A percentile compares a stretch with the other conserved stretches of the same genome.
Conservation (phyloP, 2,888 invertebrate species). For the Trissolcus japonicus region DNA sequence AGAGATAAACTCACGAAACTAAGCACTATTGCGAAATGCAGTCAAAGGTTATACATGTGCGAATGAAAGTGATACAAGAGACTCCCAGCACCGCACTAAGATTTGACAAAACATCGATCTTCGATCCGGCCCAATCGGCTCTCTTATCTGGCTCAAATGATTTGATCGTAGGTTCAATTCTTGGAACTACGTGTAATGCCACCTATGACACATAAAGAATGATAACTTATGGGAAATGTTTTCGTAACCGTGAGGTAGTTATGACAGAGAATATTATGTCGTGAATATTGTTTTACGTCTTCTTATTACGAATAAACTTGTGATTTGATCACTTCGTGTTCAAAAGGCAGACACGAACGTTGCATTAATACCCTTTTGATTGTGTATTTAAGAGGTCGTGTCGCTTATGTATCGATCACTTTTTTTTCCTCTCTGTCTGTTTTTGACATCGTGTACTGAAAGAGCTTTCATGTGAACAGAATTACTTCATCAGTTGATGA, state of each 20-base stretch:
- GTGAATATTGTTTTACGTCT: conserved; percentile 34
- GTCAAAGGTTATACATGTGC: conserved; percentile 56
- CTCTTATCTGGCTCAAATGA: conserved; percentile 9
- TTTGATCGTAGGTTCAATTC: conserved; percentile 17
- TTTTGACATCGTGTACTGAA: no score
- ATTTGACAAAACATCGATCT: conserved; percentile 45
- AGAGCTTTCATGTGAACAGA: no score
- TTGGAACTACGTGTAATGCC: conserved; percentile 30
- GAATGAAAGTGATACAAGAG: conserved; percentile 36
- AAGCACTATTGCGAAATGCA: conserved; percentile 62
- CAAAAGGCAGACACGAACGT: conserved; percentile 28
- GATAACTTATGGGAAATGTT: conserved; percentile 41
- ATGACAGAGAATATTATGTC: conserved; percentile 19
- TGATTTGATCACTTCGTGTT: conserved; percentile 28
- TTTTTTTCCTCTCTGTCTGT: no score
- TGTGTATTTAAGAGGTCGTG: no score
- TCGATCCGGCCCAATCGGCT: neutral
- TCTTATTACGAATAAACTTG: conserved; percentile 38
- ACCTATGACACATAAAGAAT: conserved; percentile 34
- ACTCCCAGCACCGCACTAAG: conserved; percentile 5
- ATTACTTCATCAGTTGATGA: no score
- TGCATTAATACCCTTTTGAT: conserved; percentile 1
- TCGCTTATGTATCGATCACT: no score
- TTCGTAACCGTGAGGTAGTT: conserved; percentile 5
- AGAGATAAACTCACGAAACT: conserved; percentile 64